Base-by-base conservation (phyloP, 2,113 vertebrate genomes). In the Gadus macrocephalus region DNA sequence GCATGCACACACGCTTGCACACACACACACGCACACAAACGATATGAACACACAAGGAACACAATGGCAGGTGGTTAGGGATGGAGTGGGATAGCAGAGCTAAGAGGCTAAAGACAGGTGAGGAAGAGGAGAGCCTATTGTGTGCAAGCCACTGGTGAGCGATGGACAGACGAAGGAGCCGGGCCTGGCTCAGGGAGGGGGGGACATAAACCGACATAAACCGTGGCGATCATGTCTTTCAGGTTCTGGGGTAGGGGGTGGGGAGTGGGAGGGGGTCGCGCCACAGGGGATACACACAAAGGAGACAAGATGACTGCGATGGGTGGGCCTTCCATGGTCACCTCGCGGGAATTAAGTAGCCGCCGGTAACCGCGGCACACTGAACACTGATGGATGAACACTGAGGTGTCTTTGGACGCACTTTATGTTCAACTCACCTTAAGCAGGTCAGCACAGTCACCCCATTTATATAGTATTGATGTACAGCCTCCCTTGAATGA, bases 181-280 rank as follows among this genome's bases (percentile, higher is more conserved):
- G 63, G 61, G 56, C 25, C 17, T 61, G 7, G 28, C n/a, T 55
- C 71, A 73, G 5, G 67, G 12, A 38, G 19, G 8, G 15, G 22
- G 62, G 5, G 61, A 20, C 20, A 20, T 20, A 20, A 20, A 20
- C 55, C 62, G 15, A 3, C 27, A 55, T 59, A 42, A 58, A 67
- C 70, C n/a, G 72, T 75, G 68, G 19, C 49, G 22, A 64, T 64
- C 7, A 74, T 69, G 53, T 59, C 31, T 15, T 74, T 35, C 69
- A 14, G 14, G 9, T 69, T 71, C 12, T 15, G 66, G 8, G 31
- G 31, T 35, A 20, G 20, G 20, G 20, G 20, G 20, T 25, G 25
- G 2, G 28, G 71, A 14, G 67, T 35, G 53, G 53, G 3, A 8
- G 9, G 53, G 53, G 53, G 53, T 38, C 6, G 58, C 7, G 16